A percentile compares a stretch with the other conserved stretches of the same genome.
Evolutionary conservation across 2,888 invertebrate species (phyloP).

Genomic region (Venusia cambrica): DNA sequence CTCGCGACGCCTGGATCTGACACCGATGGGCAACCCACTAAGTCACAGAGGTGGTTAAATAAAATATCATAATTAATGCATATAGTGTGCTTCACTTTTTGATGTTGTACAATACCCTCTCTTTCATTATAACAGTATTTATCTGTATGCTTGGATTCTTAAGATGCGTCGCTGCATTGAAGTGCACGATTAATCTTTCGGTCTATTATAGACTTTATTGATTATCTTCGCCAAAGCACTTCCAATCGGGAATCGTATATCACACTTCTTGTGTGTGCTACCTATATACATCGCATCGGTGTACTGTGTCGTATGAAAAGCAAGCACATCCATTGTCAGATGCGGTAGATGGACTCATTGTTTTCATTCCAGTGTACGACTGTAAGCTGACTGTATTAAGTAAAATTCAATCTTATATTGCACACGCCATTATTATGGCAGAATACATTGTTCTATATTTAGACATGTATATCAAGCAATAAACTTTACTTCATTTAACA

Average conservation of each 20-base stretch:
- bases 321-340: constrained; percentile 46
- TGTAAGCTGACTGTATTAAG: too few species aligned
- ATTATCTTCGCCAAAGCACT: constrained; percentile 13
- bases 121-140: constrained; percentile 1
- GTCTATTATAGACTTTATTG: constrained; percentile 17
- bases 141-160: constrained; percentile 5
- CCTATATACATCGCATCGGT: too few species aligned
- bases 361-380: constrained; percentile 52
- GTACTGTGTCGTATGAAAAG: constrained; percentile 32
- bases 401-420: too few species aligned
- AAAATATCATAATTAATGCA: too few species aligned
- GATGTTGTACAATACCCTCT: too few species aligned
- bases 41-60: too few species aligned
- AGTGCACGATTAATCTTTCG: constrained; percentile 22
- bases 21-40: too few species aligned
- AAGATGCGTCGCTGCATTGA: constrained; percentile 19
- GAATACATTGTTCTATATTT: too few species aligned
- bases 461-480: too few species aligned
- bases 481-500: constrained; percentile 29
- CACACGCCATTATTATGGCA: too few species aligned
- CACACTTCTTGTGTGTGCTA: constrained; percentile 10
- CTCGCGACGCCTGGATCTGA: too few species aligned
- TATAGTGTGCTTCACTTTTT: too few species aligned
- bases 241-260: constrained; percentile 21
- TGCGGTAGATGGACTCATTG: constrained; percentile 55